Conservation (phyloP, 2,888 invertebrate species). For the Himalopsyche tibetana region DNA sequence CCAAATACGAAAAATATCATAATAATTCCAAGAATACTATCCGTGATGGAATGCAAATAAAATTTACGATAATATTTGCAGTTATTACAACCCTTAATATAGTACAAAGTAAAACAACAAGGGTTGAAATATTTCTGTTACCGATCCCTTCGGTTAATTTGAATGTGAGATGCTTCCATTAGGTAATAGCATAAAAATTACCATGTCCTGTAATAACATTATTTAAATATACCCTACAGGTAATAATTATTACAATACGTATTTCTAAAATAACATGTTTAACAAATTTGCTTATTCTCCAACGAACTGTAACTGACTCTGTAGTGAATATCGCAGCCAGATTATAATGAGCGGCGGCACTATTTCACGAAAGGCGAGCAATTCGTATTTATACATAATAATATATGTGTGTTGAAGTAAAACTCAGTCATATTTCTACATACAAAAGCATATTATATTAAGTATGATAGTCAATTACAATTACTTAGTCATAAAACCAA, state of each 20-base stretch:
- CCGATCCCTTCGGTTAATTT: background rate
- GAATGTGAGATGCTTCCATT: slow-evolving; percentile 7
- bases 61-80: background rate
- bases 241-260: slow-evolving; percentile 36
- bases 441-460: too few relatives aligned
- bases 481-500: too few relatives aligned
- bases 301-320: slow-evolving; percentile 29
- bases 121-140: slow-evolving; percentile 39
- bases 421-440: too few relatives aligned
- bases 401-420: background rate
- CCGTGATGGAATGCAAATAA: background rate
- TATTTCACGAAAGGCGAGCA: slow-evolving; percentile 11
- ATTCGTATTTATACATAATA: background rate
- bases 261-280: slow-evolving; percentile 39
- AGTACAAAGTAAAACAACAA: background rate
- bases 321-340: slow-evolving; percentile 4
- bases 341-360: background rate
- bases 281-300: slow-evolving; percentile 42
- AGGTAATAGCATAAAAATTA: slow-evolving; percentile 35
- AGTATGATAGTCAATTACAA: too few relatives aligned
- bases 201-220: slow-evolving; percentile 38
- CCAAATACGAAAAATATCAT: too few relatives aligned
- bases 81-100: background rate
- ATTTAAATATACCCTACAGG: slow-evolving; percentile 20
- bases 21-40: too few relatives aligned